A percentile compares a stretch with the other conserved stretches of the same genome.
Conservation (phyloP, 2,113 vertebrate species). For the Sapajus apella region DNA sequence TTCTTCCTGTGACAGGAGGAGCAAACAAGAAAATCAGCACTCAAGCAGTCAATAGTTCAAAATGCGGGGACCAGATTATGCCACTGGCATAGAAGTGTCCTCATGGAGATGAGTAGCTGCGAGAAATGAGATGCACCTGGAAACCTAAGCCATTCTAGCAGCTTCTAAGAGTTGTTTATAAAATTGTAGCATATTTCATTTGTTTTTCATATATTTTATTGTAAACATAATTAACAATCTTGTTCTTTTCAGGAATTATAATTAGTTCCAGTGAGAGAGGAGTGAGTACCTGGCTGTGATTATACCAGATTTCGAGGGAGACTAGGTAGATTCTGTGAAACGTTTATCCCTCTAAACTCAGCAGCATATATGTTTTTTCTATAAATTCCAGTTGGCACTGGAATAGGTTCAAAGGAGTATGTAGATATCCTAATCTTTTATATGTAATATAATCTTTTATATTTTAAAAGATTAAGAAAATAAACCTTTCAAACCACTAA, state of each 20-base stretch:
- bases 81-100: neutral
- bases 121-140: neutral
- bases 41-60: neutral
- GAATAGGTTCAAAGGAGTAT: neutral
- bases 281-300: neutral
- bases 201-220: neutral
- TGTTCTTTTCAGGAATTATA: neutral
- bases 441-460: neutral
- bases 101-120: neutral
- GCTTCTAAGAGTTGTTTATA: neutral
- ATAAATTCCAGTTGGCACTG: neutral
- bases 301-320: neutral
- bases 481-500: neutral
- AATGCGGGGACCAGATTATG: neutral
- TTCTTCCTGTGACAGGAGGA: neutral
- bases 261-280: neutral
- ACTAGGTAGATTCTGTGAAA: neutral
- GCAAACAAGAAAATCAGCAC: neutral
- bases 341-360: neutral
- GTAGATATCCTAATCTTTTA: neutral
- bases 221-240: neutral
- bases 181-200: neutral
- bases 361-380: neutral
- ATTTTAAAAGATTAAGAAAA: conserved; percentile 20
- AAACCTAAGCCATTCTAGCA: neutral